Conservation (phyloP, 23 tunicate genomes). For the Ciona savignyi region DNA sequence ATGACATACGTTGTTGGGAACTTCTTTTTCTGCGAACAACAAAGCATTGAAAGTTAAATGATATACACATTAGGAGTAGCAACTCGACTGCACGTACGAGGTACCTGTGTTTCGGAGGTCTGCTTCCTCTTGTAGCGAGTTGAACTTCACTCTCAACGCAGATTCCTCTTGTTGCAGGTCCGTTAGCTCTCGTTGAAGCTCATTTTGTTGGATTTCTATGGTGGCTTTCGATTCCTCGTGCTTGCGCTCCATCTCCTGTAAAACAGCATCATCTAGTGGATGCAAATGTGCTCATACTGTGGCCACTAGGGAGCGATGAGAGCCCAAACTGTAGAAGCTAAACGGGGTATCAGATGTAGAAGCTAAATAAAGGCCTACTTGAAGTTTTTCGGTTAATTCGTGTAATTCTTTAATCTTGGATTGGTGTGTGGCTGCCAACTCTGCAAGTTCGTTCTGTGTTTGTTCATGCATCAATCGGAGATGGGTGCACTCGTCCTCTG, state of each 20-base stretch:
- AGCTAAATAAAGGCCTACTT: slow-evolving; percentile 11
- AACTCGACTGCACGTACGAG: too few relatives aligned
- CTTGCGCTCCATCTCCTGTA: too few relatives aligned
- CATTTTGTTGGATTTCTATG: neutral
- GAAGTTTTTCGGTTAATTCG: slow-evolving; percentile 26
- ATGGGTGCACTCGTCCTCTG: slow-evolving; percentile 92
- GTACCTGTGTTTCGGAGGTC: neutral
- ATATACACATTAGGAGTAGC: too few relatives aligned
- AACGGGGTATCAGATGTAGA: too few relatives aligned
- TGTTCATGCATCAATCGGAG: slow-evolving; percentile 42
- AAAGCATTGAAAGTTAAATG: too few relatives aligned
- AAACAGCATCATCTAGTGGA: too few relatives aligned
- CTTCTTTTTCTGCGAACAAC: neutral
- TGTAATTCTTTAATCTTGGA: slow-evolving; percentile 36
- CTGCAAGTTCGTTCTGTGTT: slow-evolving; percentile 46
- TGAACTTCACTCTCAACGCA: neutral
- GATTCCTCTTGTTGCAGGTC: neutral
- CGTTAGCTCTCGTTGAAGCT: neutral
- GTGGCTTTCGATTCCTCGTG: neutral
- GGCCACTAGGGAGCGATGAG: too few relatives aligned
- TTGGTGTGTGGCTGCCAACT: slow-evolving; percentile 57
- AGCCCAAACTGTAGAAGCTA: too few relatives aligned
- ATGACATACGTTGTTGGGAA: too few relatives aligned
- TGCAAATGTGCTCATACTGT: too few relatives aligned
- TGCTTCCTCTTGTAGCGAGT: neutral